These are phyloP conservation scores for Myiothlypis coronata DNA, from an alignment of 2,797 vertebrate genomes.

Conservation along the genomic window DNA sequence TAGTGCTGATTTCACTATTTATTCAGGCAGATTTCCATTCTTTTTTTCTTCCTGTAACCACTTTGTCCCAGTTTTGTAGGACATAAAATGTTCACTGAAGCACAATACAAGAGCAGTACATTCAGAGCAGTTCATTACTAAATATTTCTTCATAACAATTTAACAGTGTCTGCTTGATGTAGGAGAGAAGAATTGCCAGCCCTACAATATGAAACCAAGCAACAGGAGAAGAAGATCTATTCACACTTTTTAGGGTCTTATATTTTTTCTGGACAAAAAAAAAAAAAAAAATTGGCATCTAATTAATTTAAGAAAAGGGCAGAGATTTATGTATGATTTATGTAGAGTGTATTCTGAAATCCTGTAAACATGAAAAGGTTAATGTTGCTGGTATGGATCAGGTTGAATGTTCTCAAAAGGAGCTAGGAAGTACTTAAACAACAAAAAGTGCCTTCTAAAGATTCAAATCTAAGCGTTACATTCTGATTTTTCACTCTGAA, in stretches of 20 bases:
- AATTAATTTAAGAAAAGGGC: not conserved
- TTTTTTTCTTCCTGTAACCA: not conserved
- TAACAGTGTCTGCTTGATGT: not conserved
- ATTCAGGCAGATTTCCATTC: constrained; percentile 33
- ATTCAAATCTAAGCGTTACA: not conserved
- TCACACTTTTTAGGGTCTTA: not conserved
- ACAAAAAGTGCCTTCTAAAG: not conserved
- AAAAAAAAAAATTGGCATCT: not conserved
- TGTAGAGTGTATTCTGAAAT: not conserved
- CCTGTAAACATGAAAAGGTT: not conserved
- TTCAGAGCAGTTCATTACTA: not conserved
- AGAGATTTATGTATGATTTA: not conserved
- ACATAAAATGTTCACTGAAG: not conserved
- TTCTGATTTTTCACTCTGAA: not conserved
- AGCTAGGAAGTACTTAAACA: not conserved
- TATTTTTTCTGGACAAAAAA: not conserved
- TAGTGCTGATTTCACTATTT: constrained; percentile 45
- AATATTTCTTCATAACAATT: not conserved
- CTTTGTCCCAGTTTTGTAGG: not conserved
- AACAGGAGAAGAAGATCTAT: not conserved
- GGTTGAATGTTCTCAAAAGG: not conserved
- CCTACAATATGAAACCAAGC: not conserved
- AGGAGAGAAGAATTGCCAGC: not conserved
- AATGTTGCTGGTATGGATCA: not conserved
- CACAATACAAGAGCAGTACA: not conserved